These are phyloP conservation scores for Istiophorus platypterus DNA, from an alignment of 2,113 vertebrate species.

Conservation along the genomic window DNA sequence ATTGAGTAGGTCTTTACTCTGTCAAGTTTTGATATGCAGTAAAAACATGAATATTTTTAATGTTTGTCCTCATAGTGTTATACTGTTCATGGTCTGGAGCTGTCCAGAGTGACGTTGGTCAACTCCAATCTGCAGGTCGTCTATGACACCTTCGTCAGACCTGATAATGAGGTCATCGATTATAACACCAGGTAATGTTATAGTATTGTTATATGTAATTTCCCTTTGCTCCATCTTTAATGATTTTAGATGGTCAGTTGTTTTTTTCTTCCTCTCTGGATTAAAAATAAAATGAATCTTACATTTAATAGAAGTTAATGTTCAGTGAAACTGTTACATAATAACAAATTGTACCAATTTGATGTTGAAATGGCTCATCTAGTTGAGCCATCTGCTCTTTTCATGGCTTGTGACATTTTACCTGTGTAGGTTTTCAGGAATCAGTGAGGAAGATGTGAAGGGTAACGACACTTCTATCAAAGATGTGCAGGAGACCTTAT, in stretches of 20 bases:
- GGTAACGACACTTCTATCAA: conserved; percentile 68
- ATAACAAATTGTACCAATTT: too few species aligned
- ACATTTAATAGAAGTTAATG: not conserved
- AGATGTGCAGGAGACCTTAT: conserved; percentile 84
- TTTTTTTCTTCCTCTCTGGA: not conserved
- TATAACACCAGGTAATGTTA: conserved; percentile 85
- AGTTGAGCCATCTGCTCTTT: not conserved
- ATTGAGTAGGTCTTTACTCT: not conserved
- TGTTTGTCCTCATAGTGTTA: conserved; percentile 81
- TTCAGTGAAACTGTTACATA: not conserved
- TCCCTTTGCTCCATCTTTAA: not conserved
- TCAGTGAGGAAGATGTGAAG: conserved; percentile 81
- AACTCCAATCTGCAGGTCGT: conserved; percentile 83
- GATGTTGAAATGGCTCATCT: not conserved
- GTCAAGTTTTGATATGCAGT: not conserved
- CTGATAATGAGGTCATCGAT: conserved; percentile 86
- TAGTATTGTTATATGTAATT: not conserved
- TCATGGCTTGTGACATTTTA: not conserved
- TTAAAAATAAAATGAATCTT: not conserved
- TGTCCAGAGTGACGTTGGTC: conserved; percentile 86
- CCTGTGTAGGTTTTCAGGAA: conserved; percentile 85
- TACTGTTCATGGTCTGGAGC: conserved; percentile 85
- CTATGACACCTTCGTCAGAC: conserved; percentile 87
- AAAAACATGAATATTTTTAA: not conserved
- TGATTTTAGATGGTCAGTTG: not conserved